phyloP scores from a whole-genome alignment of 2,797 vertebrate species.

The Aplochiton taeniatus region DNA sequence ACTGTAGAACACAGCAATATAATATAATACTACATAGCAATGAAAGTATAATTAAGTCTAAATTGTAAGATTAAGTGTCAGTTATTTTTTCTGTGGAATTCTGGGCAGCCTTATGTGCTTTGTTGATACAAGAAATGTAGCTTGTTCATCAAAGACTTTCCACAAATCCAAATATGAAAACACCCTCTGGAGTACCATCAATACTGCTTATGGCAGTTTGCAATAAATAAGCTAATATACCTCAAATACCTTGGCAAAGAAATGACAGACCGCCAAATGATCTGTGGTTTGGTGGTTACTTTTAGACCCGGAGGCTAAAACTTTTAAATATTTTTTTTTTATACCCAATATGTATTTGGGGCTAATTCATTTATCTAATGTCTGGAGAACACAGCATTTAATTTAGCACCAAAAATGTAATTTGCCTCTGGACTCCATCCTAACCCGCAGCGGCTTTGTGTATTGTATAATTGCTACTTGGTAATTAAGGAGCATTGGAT shows the following conservation, averaged over 20 bases:
- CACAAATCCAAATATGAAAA: conserved; percentile 17
- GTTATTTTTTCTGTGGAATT: too few relatives aligned
- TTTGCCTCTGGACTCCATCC: too few relatives aligned
- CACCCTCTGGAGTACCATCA: conserved; percentile 22
- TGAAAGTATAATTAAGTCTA: neutral
- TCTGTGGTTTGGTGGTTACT: conserved; percentile 30
- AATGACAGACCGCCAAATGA: conserved; percentile 42
- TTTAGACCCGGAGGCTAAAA: conserved; percentile 38
- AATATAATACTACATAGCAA: too few relatives aligned
- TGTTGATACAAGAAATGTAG: too few relatives aligned
- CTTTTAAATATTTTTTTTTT: conserved; percentile 39
- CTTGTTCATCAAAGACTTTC: neutral
- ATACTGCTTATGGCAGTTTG: conserved; percentile 42
- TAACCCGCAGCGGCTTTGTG: too few relatives aligned
- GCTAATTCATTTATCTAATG: neutral
- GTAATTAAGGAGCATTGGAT: too few relatives aligned
- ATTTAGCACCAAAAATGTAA: neutral
- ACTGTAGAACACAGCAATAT: too few relatives aligned
- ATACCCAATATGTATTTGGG: conserved; percentile 36
- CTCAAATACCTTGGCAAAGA: conserved; percentile 58
- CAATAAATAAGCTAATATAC: conserved; percentile 56
- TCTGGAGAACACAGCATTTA: conserved; percentile 32
- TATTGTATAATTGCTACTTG: too few relatives aligned
- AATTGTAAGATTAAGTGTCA: neutral
- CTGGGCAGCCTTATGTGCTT: too few relatives aligned